Conservation (phyloP, 2,113 vertebrate genomes). For the Salminus brasiliensis region DNA sequence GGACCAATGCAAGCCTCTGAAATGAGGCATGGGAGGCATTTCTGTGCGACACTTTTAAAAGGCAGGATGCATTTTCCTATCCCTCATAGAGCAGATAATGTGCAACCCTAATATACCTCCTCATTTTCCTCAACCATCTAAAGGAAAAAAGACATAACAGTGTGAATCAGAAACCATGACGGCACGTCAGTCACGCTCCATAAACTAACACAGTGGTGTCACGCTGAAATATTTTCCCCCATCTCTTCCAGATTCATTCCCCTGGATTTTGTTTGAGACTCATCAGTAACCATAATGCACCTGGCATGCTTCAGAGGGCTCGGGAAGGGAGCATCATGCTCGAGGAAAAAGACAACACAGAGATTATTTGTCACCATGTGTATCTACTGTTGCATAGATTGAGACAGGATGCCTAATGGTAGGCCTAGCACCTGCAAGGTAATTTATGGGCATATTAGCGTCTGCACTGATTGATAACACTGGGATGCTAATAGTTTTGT, state of each 20-base stretch:
- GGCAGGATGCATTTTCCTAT: conserved; percentile 35
- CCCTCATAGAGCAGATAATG: conserved; percentile 41
- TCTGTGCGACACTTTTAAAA: conserved; percentile 32
- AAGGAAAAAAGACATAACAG: conserved; percentile 57
- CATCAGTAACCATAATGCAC: conserved; percentile 73
- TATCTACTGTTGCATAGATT: conserved; percentile 10
- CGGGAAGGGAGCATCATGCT: conserved; percentile 33
- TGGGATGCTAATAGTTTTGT: neutral
- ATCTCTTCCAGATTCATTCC: conserved; percentile 67
- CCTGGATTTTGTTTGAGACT: conserved; percentile 66
- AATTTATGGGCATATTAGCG: conserved; percentile 35
- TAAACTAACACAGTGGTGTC: conserved; percentile 62
- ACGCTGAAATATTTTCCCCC: conserved; percentile 61
- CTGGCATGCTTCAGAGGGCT: conserved; percentile 63
- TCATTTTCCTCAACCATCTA: conserved; percentile 51
- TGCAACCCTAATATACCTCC: conserved; percentile 34
- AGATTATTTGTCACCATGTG: conserved; percentile 46
- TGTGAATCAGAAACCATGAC: conserved; percentile 68
- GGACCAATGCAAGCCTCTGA: conserved; percentile 17
- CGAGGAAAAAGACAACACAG: conserved; percentile 32
- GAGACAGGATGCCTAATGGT: conserved; percentile 36
- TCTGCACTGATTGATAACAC: conserved; percentile 23
- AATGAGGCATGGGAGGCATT: conserved; percentile 41
- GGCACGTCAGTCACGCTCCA: conserved; percentile 65
- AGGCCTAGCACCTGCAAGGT: conserved; percentile 23